Evolutionary conservation across 2,797 vertebrate genomes (phyloP).

Genomic region (Trichosurus vulpecula): DNA sequence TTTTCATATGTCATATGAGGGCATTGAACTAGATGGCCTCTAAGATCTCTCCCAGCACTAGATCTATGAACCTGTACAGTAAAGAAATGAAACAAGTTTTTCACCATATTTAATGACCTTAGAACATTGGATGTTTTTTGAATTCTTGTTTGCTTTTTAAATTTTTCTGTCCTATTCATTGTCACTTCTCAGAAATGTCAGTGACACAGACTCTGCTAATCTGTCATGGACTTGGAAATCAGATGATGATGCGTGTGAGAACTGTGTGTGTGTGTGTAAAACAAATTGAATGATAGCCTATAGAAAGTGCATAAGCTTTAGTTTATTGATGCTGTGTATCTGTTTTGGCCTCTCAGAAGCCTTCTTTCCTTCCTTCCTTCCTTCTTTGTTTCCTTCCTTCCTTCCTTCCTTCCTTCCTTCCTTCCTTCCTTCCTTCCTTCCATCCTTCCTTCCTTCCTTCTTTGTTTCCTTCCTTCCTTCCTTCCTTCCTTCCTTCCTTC

Average conservation of each 20-base stretch:
- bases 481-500: slow-evolving; percentile 7
- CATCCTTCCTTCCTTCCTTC: neutral
- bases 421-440: slow-evolving; percentile 1
- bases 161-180: neutral
- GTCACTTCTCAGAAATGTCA: neutral
- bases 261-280: neutral
- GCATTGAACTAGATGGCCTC: neutral
- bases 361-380: neutral
- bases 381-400: neutral
- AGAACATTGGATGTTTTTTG: neutral
- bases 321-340: slow-evolving; percentile 3
- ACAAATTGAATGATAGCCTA: neutral
- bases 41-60: neutral
- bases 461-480: neutral
- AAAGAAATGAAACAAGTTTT: neutral
- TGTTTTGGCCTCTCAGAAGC: slow-evolving; percentile 14
- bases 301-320: neutral
- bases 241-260: neutral
- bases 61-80: neutral
- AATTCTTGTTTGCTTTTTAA: neutral
- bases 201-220: neutral
- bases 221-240: slow-evolving; percentile 25
- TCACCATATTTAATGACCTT: neutral
- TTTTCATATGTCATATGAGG: neutral
- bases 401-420: neutral